A percentile compares a stretch with the other conserved stretches of the same genome.
Evolutionary conservation across 2,113 vertebrate genomes (phyloP).

Genomic region (Dasyornis broadbenti): DNA sequence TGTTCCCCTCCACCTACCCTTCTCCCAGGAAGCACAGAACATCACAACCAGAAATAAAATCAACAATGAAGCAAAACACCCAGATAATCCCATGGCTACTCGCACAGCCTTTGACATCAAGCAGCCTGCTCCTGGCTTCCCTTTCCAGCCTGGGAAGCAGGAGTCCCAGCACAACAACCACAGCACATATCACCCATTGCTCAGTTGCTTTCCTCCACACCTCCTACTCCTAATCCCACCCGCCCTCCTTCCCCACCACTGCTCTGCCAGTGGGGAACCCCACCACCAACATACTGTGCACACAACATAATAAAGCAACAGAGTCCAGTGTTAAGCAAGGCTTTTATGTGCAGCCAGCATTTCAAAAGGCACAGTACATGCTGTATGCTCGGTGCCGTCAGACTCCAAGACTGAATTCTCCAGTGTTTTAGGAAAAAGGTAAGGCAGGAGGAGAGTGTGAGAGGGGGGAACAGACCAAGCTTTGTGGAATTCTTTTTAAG

Average conservation of each 20-base stretch:
- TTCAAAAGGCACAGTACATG: slow-evolving; percentile 45
- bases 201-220: background rate
- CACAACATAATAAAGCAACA: slow-evolving; percentile 33
- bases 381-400: slow-evolving; percentile 24
- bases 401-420: slow-evolving; percentile 38
- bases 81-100: background rate
- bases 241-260: background rate
- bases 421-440: slow-evolving; percentile 61
- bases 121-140: background rate
- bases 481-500: slow-evolving; percentile 60
- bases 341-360: slow-evolving; percentile 42
- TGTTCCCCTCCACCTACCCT: background rate
- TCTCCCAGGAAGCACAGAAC: background rate
- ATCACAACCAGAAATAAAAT: background rate
- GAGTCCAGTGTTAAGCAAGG: background rate
- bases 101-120: background rate
- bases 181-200: background rate
- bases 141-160: background rate
- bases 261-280: background rate
- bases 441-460: background rate
- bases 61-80: background rate
- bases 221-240: background rate
- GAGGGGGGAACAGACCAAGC: slow-evolving; percentile 34
- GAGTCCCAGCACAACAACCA: background rate
- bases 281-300: background rate